Base-by-base conservation (phyloP, 2,113 vertebrate genomes). In the Collichthys lucidus region DNA sequence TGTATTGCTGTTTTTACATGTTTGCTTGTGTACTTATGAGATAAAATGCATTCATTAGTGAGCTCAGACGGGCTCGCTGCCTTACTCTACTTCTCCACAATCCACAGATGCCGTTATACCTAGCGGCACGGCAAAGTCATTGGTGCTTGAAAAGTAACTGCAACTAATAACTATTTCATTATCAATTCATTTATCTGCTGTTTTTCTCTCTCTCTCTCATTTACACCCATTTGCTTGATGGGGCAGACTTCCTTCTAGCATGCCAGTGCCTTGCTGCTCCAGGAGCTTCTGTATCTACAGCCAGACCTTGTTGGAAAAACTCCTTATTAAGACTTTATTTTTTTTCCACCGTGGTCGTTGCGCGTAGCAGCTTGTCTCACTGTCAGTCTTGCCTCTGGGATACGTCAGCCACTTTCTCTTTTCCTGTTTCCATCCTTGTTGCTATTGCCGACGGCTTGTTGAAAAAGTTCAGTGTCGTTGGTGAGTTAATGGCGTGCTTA, bases 391-490 rank as follows among this genome's bases (percentile, higher is more conserved):
- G 29, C 55, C 35, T n/a, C 29, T 77, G 53, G 81, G 61, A 66
- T 66, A 73, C 22, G 17, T 79, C 55, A 81, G n/a, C 63, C 11
- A 42, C 49, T 83, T 85, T 75, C 70, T 86, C 66, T 80, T 59
- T 88, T 81, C 79, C 90, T 88, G 75, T 88, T 91, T 89, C 84
- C 86, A 81, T 86, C 75, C 79, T 49, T 52, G 62, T 76, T 76
- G 68, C 77, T 62, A 22, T 47, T 44, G 50, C 74, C 19, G 3
- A 42, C 42, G 26, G 84, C 77, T 77, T 29, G 52, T 75, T 85
- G 40, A 66, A 82, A 81, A 88, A 66, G 66, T 82, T 26, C 42
- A 68, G 62, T 5, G 57, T 26, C 16, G 67, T 60, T 42, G 67
- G 14, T 31, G 49, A 5, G 6, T 56, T 77, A 64, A 53, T 62